phyloP scores from a whole-genome alignment of 1,140 invertebrate genomes.

The Acromyrmex charruanus region DNA sequence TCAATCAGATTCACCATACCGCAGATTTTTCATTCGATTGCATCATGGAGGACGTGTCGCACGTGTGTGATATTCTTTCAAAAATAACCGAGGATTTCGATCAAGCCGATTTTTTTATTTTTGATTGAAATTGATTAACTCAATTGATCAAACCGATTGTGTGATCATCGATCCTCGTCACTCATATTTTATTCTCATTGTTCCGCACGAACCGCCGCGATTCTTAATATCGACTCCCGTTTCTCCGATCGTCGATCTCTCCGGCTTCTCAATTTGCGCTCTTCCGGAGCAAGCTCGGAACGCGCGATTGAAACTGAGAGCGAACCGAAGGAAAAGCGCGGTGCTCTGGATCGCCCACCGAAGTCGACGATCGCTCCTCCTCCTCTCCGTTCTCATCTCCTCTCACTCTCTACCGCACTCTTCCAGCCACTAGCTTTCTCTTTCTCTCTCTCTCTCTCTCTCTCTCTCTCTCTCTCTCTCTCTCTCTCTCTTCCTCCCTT shows the following conservation, averaged over 20 bases:
- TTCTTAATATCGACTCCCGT: not conserved
- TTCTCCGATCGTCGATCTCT: conserved; percentile 1
- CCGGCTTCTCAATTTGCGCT: conserved; percentile 16
- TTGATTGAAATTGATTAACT: conserved; percentile 16
- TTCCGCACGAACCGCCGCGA: not conserved
- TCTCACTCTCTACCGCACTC: not conserved
- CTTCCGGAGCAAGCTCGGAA: conserved; percentile 60
- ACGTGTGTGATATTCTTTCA: not conserved
- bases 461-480: not conserved
- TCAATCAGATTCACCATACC: not conserved
- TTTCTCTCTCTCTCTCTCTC: conserved; percentile 1
- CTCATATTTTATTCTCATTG: conserved; percentile 2
- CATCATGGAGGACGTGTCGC: conserved; percentile 1
- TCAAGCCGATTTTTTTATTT: not conserved
- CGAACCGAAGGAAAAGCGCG: conserved; percentile 43
- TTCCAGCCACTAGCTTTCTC: not conserved
- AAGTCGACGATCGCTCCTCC: conserved; percentile 68
- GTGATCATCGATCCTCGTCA: too few relatives aligned
- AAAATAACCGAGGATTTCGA: not conserved
- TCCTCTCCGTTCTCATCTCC: conserved; percentile 53
- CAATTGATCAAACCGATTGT: not conserved
- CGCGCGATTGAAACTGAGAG: conserved; percentile 78
- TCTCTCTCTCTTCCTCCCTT: conserved; percentile 7
- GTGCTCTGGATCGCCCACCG: conserved; percentile 59
- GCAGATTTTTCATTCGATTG: not conserved